Evolutionary conservation across 2,888 invertebrate genomes (phyloP).

Genomic region (Ecliptopera silaceata): DNA sequence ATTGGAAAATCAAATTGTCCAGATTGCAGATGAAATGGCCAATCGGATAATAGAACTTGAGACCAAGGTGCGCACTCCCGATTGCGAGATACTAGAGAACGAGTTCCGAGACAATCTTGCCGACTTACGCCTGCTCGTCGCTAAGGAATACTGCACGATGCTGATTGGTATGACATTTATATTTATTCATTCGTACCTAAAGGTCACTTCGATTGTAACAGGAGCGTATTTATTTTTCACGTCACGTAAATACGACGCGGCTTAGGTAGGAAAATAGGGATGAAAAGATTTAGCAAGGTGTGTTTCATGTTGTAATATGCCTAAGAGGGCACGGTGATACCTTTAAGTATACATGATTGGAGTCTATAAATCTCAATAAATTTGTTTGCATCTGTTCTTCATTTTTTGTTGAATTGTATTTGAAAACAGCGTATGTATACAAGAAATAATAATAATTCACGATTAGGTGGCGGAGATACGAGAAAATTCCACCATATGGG

Average conservation of each 20-base stretch:
- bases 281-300: too few relatives aligned
- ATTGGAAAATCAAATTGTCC: constrained; percentile 16
- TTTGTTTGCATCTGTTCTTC: not conserved
- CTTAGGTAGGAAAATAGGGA: too few relatives aligned
- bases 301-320: too few relatives aligned
- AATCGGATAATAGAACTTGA: constrained; percentile 75
- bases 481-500: constrained; percentile 84
- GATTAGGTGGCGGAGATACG: constrained; percentile 72
- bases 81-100: constrained; percentile 72
- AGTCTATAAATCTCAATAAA: too few relatives aligned
- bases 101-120: constrained; percentile 80
- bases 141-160: constrained; percentile 84
- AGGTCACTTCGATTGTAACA: too few relatives aligned
- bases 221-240: too few relatives aligned
- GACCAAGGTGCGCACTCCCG: constrained; percentile 79
- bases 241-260: too few relatives aligned
- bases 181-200: not conserved
- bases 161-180: constrained; percentile 69
- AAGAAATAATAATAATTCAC: constrained; percentile 22
- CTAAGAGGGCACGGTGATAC: too few relatives aligned
- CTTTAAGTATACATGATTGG: too few relatives aligned
- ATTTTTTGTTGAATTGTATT: not conserved
- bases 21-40: constrained; percentile 83
- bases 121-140: constrained; percentile 82
- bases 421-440: not conserved